Conservation (phyloP, 2,888 invertebrate genomes). For the Scotopteryx bipunctaria region DNA sequence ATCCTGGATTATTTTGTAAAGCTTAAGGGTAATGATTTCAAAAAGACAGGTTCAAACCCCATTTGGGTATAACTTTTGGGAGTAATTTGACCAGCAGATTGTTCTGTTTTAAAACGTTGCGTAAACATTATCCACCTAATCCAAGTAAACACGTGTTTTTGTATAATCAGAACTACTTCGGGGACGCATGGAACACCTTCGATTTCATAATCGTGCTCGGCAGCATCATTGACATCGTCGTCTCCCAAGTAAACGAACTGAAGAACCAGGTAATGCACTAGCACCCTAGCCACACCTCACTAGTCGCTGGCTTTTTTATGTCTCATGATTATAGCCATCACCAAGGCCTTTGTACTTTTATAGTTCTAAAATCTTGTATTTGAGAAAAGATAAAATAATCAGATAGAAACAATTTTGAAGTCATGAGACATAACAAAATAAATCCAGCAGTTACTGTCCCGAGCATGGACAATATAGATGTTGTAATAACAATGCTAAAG, state of each 20-base stretch:
- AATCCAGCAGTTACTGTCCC: constrained; percentile 70
- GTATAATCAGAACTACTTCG: constrained; percentile 93
- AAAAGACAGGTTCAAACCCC: too few relatives aligned
- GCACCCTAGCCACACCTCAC: constrained; percentile 36
- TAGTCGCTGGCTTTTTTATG: constrained; percentile 34
- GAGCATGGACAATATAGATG: constrained; percentile 72
- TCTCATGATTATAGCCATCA: constrained; percentile 27
- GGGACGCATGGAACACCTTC: constrained; percentile 98
- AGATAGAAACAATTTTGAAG: too few relatives aligned
- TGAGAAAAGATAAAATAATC: too few relatives aligned
- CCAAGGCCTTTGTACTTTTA: not conserved
- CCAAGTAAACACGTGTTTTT: too few relatives aligned
- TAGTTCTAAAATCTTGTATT: too few relatives aligned
- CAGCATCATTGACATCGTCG: constrained; percentile 98
- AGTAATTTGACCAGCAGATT: too few relatives aligned
- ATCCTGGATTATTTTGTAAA: too few relatives aligned
- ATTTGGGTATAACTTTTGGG: too few relatives aligned
- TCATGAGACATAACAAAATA: constrained; percentile 46
- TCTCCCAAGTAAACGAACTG: constrained; percentile 97
- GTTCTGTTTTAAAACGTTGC: too few relatives aligned
- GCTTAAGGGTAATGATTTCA: too few relatives aligned
- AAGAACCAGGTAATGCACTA: constrained; percentile 76
- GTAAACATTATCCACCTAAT: too few relatives aligned
- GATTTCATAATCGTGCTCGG: constrained; percentile 98
- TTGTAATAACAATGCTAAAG: constrained; percentile 70